These are phyloP conservation scores for Mustelus asterias DNA, from an alignment of 2,113 vertebrate species.

Conservation along the genomic window DNA sequence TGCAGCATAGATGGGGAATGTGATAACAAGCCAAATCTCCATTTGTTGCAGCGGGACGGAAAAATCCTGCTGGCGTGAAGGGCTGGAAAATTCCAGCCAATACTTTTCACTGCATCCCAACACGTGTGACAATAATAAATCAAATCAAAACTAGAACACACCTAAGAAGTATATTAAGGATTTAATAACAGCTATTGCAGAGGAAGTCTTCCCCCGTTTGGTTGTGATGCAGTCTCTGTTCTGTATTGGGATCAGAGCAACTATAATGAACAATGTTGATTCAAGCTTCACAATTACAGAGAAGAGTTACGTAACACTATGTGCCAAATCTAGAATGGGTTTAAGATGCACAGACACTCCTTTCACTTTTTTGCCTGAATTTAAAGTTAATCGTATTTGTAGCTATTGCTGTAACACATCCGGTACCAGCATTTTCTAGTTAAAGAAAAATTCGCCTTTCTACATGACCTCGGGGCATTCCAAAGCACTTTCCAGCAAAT, in stretches of 20 bases:
- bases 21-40: too few relatives aligned
- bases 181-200: neutral
- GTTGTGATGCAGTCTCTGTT: neutral
- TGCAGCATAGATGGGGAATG: too few relatives aligned
- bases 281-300: neutral
- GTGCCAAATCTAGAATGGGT: neutral
- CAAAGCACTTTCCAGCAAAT: neutral
- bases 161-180: neutral
- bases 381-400: neutral
- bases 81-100: too few relatives aligned
- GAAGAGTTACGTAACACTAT: neutral
- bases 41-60: too few relatives aligned
- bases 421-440: neutral
- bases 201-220: neutral
- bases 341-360: neutral
- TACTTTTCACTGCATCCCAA: too few relatives aligned
- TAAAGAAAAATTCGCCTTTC: neutral
- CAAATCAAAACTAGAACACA: neutral
- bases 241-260: neutral
- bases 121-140: too few relatives aligned
- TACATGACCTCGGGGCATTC: neutral
- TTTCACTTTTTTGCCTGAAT: neutral
- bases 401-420: neutral
- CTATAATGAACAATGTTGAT: neutral
- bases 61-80: too few relatives aligned